Evolutionary conservation across 2,797 vertebrate genomes (phyloP).

Genomic region (Takifugu rubripes): DNA sequence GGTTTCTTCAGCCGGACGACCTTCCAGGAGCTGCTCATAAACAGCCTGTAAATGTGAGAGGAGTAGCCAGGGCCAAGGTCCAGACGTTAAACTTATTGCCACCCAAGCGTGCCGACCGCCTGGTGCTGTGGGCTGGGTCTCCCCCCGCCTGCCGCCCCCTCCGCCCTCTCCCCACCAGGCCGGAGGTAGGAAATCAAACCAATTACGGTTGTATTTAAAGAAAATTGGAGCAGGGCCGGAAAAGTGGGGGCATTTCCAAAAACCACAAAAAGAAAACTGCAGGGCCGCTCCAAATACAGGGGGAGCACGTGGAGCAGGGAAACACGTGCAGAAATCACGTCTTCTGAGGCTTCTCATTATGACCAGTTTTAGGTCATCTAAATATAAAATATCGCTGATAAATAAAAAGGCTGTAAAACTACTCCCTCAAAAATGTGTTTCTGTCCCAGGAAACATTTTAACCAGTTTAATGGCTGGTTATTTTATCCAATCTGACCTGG

Average conservation of each 20-base stretch:
- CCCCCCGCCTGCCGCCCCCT: conserved; percentile 30
- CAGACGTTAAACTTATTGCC: conserved; percentile 47
- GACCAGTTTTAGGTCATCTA: too few species aligned
- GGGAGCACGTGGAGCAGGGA: conserved; percentile 25
- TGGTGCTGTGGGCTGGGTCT: conserved; percentile 51
- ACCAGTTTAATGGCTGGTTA: background rate
- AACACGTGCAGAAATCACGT: too few species aligned
- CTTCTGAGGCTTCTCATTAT: background rate
- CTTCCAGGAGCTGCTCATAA: conserved; percentile 62
- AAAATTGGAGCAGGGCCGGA: conserved; percentile 76
- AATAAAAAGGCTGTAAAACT: background rate
- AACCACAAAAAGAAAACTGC: conserved; percentile 68
- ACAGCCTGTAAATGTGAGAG: conserved; percentile 60
- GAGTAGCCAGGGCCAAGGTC: conserved; percentile 37
- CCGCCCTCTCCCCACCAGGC: conserved; percentile 38
- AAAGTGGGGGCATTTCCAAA: conserved; percentile 73
- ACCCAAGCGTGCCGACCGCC: conserved; percentile 57
- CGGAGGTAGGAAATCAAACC: conserved; percentile 80
- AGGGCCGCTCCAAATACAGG: conserved; percentile 45
- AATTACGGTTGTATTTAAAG: conserved; percentile 79
- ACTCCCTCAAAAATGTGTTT: too few species aligned
- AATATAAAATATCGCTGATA: background rate
- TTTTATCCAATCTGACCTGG: too few species aligned
- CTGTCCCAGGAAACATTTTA: background rate
- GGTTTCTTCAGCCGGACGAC: conserved; percentile 50